Evolutionary conservation across 1,140 invertebrate species (phyloP).

Genomic region (Macrobrachium rosenbergii): DNA sequence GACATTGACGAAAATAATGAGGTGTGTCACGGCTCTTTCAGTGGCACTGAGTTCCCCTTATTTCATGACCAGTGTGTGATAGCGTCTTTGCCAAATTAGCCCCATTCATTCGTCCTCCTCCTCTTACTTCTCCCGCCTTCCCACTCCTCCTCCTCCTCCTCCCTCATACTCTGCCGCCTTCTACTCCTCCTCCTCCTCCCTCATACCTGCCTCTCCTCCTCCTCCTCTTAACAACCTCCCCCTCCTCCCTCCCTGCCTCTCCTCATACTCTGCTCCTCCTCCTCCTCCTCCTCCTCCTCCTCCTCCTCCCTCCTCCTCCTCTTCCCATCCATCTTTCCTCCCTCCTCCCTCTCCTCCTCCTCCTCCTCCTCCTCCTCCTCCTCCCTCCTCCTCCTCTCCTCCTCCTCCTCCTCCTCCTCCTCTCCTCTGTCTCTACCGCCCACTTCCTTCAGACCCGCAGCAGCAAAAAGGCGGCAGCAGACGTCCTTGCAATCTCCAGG

Average conservation of each 20-base stretch:
- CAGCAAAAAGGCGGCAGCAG: no score
- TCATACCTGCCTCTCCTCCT: neutral
- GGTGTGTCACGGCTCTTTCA: no score
- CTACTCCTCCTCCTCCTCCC: neutral
- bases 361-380: neutral
- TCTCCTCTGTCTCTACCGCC: neutral
- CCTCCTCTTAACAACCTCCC: neutral
- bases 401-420: neutral
- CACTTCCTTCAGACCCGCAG: no score
- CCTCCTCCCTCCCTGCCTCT: neutral
- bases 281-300: conserved; percentile 2
- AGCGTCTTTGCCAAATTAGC: no score
- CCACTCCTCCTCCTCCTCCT: neutral
- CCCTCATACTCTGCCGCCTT: neutral
- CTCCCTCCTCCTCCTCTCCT: neutral
- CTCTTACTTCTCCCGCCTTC: neutral
- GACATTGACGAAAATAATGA: no score
- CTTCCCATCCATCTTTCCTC: neutral
- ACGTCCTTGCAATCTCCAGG: no score
- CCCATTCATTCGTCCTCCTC: neutral
- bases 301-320: neutral
- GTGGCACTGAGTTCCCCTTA: no score
- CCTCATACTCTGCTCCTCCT: neutral
- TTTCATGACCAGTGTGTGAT: no score
- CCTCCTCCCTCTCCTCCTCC: neutral